phyloP scores from a whole-genome alignment of 2,113 vertebrate genomes.

The Synodontis membranacea region DNA sequence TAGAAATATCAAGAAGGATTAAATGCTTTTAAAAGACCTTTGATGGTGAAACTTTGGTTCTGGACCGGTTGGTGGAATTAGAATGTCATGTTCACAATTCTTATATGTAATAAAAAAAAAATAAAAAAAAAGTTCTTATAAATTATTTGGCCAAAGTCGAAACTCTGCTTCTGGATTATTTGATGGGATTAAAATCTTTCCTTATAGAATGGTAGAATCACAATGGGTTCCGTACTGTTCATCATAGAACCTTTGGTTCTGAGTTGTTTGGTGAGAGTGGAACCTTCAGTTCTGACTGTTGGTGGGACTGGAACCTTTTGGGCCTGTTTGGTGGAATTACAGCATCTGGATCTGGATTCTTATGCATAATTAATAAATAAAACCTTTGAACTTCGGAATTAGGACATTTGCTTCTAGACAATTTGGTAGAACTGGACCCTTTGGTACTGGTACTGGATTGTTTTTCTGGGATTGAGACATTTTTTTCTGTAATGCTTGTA shows the following conservation, averaged over 20 bases:
- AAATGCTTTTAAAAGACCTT: background rate
- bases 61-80: too few species aligned
- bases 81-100: too few species aligned
- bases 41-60: background rate
- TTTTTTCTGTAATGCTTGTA: background rate
- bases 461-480: background rate
- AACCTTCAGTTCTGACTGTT: background rate
- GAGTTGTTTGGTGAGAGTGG: background rate
- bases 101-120: too few species aligned
- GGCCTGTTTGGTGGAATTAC: background rate
- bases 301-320: background rate
- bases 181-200: background rate
- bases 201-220: background rate
- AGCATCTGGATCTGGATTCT: background rate
- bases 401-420: background rate
- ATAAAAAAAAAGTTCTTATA: background rate
- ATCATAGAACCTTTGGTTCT: background rate
- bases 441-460: background rate
- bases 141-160: background rate
- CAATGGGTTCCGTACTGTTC: background rate
- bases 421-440: background rate
- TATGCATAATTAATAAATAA: background rate
- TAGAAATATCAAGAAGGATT: too few species aligned
- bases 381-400: background rate
- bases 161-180: background rate